These are phyloP conservation scores for Scelioninae gen. 2 DNA, from an alignment of 2,888 invertebrate genomes.

Conservation along the genomic window DNA sequence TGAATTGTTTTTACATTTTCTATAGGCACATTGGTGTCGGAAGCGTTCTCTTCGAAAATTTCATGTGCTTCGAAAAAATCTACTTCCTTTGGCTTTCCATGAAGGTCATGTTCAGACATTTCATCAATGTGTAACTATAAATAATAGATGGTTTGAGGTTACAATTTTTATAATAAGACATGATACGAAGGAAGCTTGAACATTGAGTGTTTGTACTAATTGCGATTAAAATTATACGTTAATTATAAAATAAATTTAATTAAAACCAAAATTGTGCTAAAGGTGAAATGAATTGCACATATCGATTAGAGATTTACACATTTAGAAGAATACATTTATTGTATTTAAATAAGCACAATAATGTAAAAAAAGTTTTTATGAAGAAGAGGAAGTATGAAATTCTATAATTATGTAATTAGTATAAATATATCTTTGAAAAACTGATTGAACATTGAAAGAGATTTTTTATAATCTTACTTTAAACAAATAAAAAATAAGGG, in stretches of 20 bases:
- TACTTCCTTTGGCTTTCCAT: conserved; percentile 83
- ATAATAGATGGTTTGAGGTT: no score
- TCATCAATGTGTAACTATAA: conserved; percentile 85
- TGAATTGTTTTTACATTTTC: conserved; percentile 46
- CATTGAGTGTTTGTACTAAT: not conserved
- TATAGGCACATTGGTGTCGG: conserved; percentile 61
- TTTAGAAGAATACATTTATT: not conserved
- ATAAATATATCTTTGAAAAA: conserved; percentile 22
- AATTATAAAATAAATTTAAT: not conserved
- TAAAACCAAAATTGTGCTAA: not conserved
- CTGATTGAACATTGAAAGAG: no score
- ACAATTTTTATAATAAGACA: not conserved
- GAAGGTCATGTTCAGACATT: conserved; percentile 77
- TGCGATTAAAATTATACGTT: conserved; percentile 3
- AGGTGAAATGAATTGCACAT: not conserved
- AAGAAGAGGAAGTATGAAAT: conserved; percentile 66
- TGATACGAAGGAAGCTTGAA: not conserved
- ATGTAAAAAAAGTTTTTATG: no score
- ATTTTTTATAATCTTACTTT: conserved; percentile 1
- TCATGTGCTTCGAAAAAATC: conserved; percentile 95
- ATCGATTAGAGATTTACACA: not conserved
- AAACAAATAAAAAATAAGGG: conserved; percentile 12
- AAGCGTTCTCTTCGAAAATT: conserved; percentile 68
- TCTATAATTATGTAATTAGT: conserved; percentile 69
- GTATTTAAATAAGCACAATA: no score